These are phyloP conservation scores for Helleia helle DNA, from an alignment of 2,888 invertebrate species.

Conservation along the genomic window DNA sequence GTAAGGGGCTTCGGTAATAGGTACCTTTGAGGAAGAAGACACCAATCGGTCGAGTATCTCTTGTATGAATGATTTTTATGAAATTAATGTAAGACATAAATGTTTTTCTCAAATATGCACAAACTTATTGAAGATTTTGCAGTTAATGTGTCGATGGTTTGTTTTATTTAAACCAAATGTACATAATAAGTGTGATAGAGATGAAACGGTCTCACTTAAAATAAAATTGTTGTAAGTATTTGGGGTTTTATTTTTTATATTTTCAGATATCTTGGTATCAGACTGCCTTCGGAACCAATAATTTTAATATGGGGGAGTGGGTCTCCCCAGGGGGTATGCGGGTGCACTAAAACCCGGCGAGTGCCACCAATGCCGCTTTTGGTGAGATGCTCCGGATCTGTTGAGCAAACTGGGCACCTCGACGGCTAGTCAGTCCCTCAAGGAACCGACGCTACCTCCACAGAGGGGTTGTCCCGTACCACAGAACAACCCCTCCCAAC, in stretches of 20 bases:
- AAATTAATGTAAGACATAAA: slow-evolving; percentile 49
- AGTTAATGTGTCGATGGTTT: slow-evolving; percentile 63
- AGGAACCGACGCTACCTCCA: too few species aligned
- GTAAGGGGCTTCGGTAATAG: slow-evolving; percentile 28
- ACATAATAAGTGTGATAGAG: slow-evolving; percentile 73
- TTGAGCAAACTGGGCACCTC: too few species aligned
- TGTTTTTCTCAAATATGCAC: slow-evolving; percentile 69
- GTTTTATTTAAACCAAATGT: slow-evolving; percentile 73
- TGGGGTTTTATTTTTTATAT: slow-evolving; percentile 26
- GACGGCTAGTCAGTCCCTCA: too few species aligned
- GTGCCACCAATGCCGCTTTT: too few species aligned
- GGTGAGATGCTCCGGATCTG: too few species aligned
- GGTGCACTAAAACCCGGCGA: too few species aligned
- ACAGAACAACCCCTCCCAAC: too few species aligned
- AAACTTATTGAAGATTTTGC: slow-evolving; percentile 64
- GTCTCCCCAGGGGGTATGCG: too few species aligned
- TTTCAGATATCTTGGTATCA: too few species aligned
- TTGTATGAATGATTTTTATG: slow-evolving; percentile 54
- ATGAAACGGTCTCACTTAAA: slow-evolving; percentile 72
- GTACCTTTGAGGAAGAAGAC: slow-evolving; percentile 37
- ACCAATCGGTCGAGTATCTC: slow-evolving; percentile 54
- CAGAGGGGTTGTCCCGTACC: too few species aligned
- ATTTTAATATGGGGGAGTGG: too few species aligned
- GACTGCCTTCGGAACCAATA: too few species aligned
- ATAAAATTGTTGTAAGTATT: slow-evolving; percentile 70